Evolutionary conservation across 2,888 invertebrate species (phyloP), one percentile per base, ranked within the genome.

Genomic region (Heteromurus nitidus): DNA sequence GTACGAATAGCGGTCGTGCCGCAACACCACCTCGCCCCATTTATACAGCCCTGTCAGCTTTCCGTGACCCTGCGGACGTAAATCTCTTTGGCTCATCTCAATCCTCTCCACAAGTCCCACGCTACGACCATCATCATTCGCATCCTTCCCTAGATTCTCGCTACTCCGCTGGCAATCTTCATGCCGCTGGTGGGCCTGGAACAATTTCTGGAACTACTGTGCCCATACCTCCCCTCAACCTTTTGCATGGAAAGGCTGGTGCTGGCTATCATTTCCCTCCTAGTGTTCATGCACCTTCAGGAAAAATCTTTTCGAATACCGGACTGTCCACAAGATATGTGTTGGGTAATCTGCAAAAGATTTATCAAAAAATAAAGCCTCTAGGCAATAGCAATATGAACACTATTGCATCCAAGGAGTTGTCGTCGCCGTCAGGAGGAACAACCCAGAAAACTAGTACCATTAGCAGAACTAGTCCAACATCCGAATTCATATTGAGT

Each of bases 21-120:
- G 75, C 80, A 82, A 82, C 87, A 73, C 84, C 84, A 82, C 85
- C 85, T 80, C 84, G 85, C 82, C 83, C 87, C 81, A 87, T 87
- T 84, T 87, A 86, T 84, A 87, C 86, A 80, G 82, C 86, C 79
- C 82, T 86, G 84, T 86, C 86, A 84, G 87, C 87, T 80, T 87
- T 87, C 84, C 87, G 84, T 86, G 87, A 87, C 85, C 87, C 87
- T 47, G 74, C 85, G 24, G 87, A 86, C 82, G 83, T 86, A 86
- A 86, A 86, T 87, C 85, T 85, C 81, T 85, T 82, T 84, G 82
- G 84, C 85, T 86, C 87, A 84, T 84, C 85, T 81, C 84, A 75
- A 75, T 80, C 83, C 65, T 75, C 82, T 82, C 82, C 84, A 60
- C 84, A 82, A 83, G 82, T 82, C 79, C 84, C 84, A 55, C 70